A percentile compares a stretch with the other conserved stretches of the same genome.
Evolutionary conservation across 2,113 vertebrate genomes (phyloP).

Genomic region (Eleginops maclovinus): DNA sequence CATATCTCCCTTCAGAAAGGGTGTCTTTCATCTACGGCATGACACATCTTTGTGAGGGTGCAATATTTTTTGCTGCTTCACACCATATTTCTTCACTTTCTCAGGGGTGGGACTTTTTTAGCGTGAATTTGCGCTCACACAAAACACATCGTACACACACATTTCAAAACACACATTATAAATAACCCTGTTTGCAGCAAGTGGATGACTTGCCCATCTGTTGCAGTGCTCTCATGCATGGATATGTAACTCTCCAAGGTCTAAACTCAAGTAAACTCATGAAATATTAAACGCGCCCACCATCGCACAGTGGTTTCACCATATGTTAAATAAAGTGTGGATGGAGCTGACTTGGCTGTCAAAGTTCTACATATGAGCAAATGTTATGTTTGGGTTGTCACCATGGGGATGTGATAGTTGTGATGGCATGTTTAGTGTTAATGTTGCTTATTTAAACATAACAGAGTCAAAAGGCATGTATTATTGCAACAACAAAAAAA

Average conservation of each 20-base stretch:
- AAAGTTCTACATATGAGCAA: background rate
- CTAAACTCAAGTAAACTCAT: conserved; percentile 41
- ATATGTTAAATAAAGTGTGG: conserved; percentile 46
- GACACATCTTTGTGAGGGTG: conserved; percentile 68
- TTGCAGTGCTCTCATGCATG: conserved; percentile 67
- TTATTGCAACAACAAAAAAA: background rate
- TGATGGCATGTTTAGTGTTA: background rate
- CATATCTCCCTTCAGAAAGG: conserved; percentile 22
- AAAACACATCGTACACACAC: too few relatives aligned
- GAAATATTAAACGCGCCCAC: conserved; percentile 36
- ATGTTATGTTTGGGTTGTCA: background rate
- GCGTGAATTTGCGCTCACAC: conserved; percentile 65
- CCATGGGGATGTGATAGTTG: background rate
- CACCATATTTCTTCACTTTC: conserved; percentile 68
- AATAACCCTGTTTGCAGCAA: conserved; percentile 77
- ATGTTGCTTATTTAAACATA: background rate
- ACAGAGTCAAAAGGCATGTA: background rate
- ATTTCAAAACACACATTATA: conserved; percentile 66
- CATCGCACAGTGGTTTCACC: conserved; percentile 8
- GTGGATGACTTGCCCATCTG: conserved; percentile 80
- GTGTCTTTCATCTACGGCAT: conserved; percentile 45
- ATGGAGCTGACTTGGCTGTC: conserved; percentile 15
- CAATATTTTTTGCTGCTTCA: conserved; percentile 60
- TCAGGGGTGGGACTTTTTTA: conserved; percentile 63
- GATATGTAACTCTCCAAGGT: conserved; percentile 26